phyloP scores from a whole-genome alignment of 2,888 invertebrate genomes.

The Busseola fusca region DNA sequence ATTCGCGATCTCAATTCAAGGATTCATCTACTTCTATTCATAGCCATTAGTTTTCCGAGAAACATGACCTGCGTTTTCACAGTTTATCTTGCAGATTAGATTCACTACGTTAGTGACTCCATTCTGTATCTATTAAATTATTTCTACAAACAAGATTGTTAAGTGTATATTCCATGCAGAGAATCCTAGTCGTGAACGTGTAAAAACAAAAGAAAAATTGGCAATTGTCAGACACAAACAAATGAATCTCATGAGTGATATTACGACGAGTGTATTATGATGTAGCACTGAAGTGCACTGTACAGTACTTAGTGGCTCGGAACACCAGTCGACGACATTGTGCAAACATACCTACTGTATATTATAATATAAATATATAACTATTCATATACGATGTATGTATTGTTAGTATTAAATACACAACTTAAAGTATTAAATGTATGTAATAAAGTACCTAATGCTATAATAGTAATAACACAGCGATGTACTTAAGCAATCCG shows the following conservation, averaged over 20 bases:
- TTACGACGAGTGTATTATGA: conserved; percentile 29
- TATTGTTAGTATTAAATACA: conserved; percentile 87
- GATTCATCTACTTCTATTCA: background rate
- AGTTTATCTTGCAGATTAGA: background rate
- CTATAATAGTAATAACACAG: conserved; percentile 79
- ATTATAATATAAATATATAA: conserved; percentile 80
- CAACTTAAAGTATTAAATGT: conserved; percentile 83
- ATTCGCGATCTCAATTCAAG: conserved; percentile 22
- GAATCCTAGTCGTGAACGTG: background rate
- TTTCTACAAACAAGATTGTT: background rate
- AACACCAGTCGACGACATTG: conserved; percentile 59
- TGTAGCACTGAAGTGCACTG: conserved; percentile 54
- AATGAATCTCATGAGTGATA: conserved; percentile 40
- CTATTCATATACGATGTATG: conserved; percentile 79
- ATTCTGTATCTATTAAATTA: background rate
- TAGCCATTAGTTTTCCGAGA: background rate
- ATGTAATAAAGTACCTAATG: conserved; percentile 82
- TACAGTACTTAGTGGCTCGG: conserved; percentile 53
- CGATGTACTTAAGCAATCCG: conserved; percentile 86
- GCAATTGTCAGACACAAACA: conserved; percentile 19
- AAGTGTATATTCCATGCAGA: background rate
- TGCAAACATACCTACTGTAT: conserved; percentile 74
- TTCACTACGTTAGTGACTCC: background rate
- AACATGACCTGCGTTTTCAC: background rate
- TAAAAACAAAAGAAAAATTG: conserved; percentile 13